Conservation (phyloP, 2,888 invertebrate species). For the Bellardia pandia region DNA sequence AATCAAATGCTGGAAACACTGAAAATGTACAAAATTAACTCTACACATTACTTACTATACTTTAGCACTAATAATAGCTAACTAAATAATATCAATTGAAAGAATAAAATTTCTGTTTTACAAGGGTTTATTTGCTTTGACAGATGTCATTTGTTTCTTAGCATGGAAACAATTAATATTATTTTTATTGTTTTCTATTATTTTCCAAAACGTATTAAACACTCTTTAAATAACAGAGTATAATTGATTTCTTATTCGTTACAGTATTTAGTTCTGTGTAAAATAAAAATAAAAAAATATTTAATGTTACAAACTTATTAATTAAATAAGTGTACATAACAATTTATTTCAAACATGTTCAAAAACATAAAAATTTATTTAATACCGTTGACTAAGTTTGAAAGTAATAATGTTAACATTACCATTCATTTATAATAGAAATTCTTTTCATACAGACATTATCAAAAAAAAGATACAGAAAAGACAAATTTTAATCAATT, state of each 20-base stretch:
- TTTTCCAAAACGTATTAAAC: no score
- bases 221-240: no score
- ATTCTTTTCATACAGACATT: not conserved
- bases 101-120: not conserved
- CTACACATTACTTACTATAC: no score
- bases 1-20: no score
- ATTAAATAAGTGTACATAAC: not conserved
- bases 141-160: not conserved
- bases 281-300: no score
- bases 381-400: not conserved
- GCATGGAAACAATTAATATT: not conserved
- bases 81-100: no score
- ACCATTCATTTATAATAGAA: conserved; percentile 10
- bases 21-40: no score
- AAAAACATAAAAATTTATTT: conserved; percentile 15
- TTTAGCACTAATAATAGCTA: no score
- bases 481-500: conserved; percentile 60
- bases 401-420: conserved; percentile 21
- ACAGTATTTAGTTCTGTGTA: no score
- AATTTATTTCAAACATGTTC: not conserved
- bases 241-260: no score
- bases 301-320: not conserved
- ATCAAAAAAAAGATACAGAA: not conserved
- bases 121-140: not conserved
- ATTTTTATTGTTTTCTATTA: not conserved